Evolutionary conservation across 2,797 vertebrate genomes (phyloP), one percentile per base, ranked within the genome.

Genomic region (Platalea minor): DNA sequence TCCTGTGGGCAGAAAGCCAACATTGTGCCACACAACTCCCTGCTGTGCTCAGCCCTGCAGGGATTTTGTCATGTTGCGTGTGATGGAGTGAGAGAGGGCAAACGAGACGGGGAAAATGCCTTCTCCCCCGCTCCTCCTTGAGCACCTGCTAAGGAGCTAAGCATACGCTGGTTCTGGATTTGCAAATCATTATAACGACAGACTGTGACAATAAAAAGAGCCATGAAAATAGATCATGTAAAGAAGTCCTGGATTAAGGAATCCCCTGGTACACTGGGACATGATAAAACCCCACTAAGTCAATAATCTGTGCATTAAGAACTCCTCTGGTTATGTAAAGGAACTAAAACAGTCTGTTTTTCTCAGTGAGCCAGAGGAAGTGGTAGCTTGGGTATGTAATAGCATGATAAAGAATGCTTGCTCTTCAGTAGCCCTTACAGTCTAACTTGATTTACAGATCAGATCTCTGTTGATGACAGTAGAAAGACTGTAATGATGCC

Each of bases 271-370:
- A 86, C 91, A 79, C 61, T 51, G 63, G 87, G 87, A 94, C 87
- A 76, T n/a, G 89, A 96, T 95, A 96, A 96, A 96, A 94, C 59
- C 85, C 85, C 87, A 93, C 87, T 96, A 96, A 96, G 91, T 93
- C 96, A 97, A 93, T 97, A 97, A 97, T 97, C 95, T 97, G 76
- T 90, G 89, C 87, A 76, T 96, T 97, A 96, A 94, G 89, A 94
- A 60, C 93, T 93, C 65, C 51, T 91, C 85, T 96, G 79, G 94
- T 97, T 96, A 86, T 96, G 93, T 89, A 88, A 95, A 97, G 89
- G 61, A 89, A 90, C 94, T 86, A 54, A 91, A 93, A 28, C 65
- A 48, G 69, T 54, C 82, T 92, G 65, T 65, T 94, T 91, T 94
- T 76, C 93, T 86, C 54, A 63, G 69, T 60, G 73, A 96, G 87